A percentile compares a stretch with the other conserved stretches of the same genome.
phyloP scores from a whole-genome alignment of 2,888 invertebrate genomes.

The Eupelmus urozonus region DNA sequence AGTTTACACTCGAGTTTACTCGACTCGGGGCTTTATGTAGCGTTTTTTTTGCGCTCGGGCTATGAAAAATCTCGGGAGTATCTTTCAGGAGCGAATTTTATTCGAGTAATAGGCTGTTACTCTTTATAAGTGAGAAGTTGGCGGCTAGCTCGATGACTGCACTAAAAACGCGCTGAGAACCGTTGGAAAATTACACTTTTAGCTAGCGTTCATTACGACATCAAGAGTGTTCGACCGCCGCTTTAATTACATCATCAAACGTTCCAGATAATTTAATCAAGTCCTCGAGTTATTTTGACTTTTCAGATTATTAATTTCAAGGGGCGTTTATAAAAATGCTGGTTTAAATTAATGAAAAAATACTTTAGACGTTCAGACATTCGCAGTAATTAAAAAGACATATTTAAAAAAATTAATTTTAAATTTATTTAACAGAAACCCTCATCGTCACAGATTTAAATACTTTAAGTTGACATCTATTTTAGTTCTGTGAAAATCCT shows the following conservation, averaged over 20 bases:
- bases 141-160: background rate
- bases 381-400: too few relatives aligned
- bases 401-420: too few relatives aligned
- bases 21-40: background rate
- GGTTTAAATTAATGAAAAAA: too few relatives aligned
- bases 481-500: too few relatives aligned
- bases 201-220: background rate
- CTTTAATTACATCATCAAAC: background rate
- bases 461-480: too few relatives aligned
- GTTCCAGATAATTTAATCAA: too few relatives aligned
- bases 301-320: too few relatives aligned
- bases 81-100: background rate
- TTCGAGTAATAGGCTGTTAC: background rate
- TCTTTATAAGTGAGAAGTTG: background rate
- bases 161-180: background rate
- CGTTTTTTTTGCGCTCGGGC: background rate
- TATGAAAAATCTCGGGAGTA: background rate
- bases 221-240: background rate
- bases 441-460: too few relatives aligned
- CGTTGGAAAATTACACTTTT: background rate
- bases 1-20: conserved; percentile 1
- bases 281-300: too few relatives aligned
- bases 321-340: too few relatives aligned
- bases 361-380: too few relatives aligned
- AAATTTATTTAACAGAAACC: too few relatives aligned